Base-by-base conservation (phyloP, 1,140 invertebrate genomes). In the Periplaneta americana region DNA sequence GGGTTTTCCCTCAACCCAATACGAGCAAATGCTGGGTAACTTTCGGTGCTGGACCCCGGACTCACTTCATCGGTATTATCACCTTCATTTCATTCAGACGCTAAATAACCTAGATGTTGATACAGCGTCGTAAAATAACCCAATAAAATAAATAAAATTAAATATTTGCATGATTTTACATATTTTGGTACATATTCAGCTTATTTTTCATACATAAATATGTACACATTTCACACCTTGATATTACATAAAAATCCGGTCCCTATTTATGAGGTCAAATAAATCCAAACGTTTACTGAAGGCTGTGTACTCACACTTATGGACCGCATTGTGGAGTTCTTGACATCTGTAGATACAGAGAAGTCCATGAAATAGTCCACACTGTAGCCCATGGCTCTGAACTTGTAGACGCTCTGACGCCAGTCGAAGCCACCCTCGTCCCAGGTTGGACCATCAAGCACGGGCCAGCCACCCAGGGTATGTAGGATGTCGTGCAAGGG, bases 291-390 rank as follows among this genome's bases (percentile, higher is more conserved):
- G 74, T 32, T 13, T 28, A 34, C n/a, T 57, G 74, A 31, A 28
- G 74, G n/a, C n/a, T n/a, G n/a, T n/a, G 34, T 66, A 91, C 95
- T 92, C 91, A 97, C 96, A 90, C 97, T 96, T 84, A 98, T 96
- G 36, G 96, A 91, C 78, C 96, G 90, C 82, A 91, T 92, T 0
- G 95, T 95, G 34, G 95, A 96, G 87, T 98, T 98, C 87, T 96
- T 97, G n/a, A 97, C 91, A 88, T 98, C 96, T 11, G 96, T 94
- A 6, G 93, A 93, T 80, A 98, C 94, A 39, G 95, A 96, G 84
- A 98, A 96, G 85, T 98, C 96, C n/a, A 99, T 91, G 85, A 98
- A 94, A 86, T 98, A 97, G 87, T 98, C 96, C 66, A 96, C 94
- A 10, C 95, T 96, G 86, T 96, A 97, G 6, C 97, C 97, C 9